A percentile compares a stretch with the other conserved stretches of the same genome.
phyloP scores from a whole-genome alignment of 64 coral and sea anemone species.

The Montipora capricornis region DNA sequence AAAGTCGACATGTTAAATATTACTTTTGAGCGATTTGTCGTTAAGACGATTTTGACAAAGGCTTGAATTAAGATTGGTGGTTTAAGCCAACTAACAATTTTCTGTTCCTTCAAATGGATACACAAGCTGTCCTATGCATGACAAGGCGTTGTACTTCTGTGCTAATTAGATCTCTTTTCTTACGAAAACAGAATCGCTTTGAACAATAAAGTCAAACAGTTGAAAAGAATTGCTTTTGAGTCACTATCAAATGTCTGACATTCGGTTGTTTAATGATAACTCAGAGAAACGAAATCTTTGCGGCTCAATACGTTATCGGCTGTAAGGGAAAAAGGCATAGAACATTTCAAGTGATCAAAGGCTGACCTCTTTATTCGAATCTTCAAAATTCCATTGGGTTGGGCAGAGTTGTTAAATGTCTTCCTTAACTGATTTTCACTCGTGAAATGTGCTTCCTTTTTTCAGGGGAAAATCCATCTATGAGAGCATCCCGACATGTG shows the following conservation, averaged over 20 bases:
- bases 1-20: neutral
- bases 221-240: slow-evolving; percentile 43
- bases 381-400: neutral
- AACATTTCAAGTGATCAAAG: neutral
- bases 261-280: slow-evolving; percentile 12
- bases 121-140: slow-evolving; percentile 34
- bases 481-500: slow-evolving; percentile 35
- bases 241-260: slow-evolving; percentile 34
- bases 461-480: slow-evolving; percentile 56
- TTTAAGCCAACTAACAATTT: slow-evolving; percentile 19
- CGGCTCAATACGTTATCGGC: too few species aligned
- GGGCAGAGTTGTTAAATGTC: neutral
- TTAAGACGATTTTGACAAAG: neutral
- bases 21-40: neutral
- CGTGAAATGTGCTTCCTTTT: neutral
- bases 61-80: slow-evolving; percentile 28
- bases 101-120: slow-evolving; percentile 24
- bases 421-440: slow-evolving; percentile 4
- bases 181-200: slow-evolving; percentile 46
- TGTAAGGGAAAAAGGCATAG: neutral
- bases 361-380: neutral
- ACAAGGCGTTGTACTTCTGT: slow-evolving; percentile 1
- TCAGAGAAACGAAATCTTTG: neutral
- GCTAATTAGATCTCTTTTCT: slow-evolving; percentile 61
- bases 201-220: slow-evolving; percentile 40